Conservation (phyloP, 2,888 invertebrate species). For the Cremastinae sp. region DNA sequence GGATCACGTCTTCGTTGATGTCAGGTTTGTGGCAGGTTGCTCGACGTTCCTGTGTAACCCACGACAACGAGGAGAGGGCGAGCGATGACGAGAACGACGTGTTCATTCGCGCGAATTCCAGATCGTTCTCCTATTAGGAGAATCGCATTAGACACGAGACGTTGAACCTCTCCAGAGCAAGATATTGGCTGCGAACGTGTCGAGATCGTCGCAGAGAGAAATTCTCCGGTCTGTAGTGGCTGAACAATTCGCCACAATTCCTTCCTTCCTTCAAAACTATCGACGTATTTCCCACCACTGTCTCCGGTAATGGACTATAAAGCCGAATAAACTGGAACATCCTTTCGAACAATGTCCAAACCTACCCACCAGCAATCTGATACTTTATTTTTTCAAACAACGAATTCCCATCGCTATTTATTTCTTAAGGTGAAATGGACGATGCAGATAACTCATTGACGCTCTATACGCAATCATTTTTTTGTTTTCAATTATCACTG, state of each 20-base stretch:
- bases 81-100: conserved; percentile 55
- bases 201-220: conserved; percentile 23
- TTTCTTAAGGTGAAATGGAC: too few relatives aligned
- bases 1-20: too few relatives aligned
- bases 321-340: conserved; percentile 31
- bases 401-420: too few relatives aligned
- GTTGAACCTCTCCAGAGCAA: conserved; percentile 50
- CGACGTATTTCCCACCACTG: not conserved
- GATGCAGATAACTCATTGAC: too few relatives aligned
- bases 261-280: conserved; percentile 14
- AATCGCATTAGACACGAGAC: conserved; percentile 75
- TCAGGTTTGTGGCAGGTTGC: conserved; percentile 16
- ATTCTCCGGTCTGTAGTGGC: too few relatives aligned
- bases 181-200: conserved; percentile 57
- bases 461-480: too few relatives aligned
- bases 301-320: conserved; percentile 49
- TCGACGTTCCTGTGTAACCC: conserved; percentile 12
- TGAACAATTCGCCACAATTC: too few relatives aligned
- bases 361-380: too few relatives aligned
- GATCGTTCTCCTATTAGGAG: conserved; percentile 73
- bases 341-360: too few relatives aligned
- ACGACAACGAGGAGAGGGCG: conserved; percentile 3
- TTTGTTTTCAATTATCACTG: too few relatives aligned
- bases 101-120: conserved; percentile 70
- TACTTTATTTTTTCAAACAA: too few relatives aligned